Evolutionary conservation across 2,113 vertebrate species (phyloP).

Genomic region (Machaerirhynchus nigripectus): DNA sequence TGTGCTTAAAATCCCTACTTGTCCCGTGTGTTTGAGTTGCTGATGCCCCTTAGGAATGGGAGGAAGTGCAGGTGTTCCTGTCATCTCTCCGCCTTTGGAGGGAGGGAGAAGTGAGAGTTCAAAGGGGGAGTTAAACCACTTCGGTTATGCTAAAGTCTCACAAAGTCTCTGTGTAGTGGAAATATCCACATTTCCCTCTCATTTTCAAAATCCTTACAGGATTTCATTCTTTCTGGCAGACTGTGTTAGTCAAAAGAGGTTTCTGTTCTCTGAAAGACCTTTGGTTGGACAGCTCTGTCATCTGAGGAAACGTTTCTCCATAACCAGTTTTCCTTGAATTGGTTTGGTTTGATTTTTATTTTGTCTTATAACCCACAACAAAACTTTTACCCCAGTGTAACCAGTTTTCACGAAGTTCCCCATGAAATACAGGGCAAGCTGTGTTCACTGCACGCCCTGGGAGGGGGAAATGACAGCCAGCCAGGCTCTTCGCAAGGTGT

Average conservation of each 20-base stretch:
- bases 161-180: neutral
- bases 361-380: neutral
- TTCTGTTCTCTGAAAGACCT: neutral
- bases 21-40: neutral
- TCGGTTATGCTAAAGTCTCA: neutral
- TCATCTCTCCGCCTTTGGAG: neutral
- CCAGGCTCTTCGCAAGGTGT: neutral
- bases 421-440: neutral
- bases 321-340: neutral
- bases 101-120: neutral
- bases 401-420: neutral
- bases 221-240: neutral
- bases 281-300: neutral
- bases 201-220: conserved; percentile 2
- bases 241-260: neutral
- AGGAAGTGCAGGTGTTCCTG: neutral
- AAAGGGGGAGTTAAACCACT: neutral
- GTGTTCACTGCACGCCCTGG: neutral
- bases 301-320: neutral
- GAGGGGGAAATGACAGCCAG: neutral
- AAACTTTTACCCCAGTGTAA: neutral
- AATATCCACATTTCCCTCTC: neutral
- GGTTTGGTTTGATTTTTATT: neutral
- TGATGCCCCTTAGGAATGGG: neutral
- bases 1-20: neutral